phyloP scores from a whole-genome alignment of 2,888 invertebrate genomes.

The Hydropsyche betteni region DNA sequence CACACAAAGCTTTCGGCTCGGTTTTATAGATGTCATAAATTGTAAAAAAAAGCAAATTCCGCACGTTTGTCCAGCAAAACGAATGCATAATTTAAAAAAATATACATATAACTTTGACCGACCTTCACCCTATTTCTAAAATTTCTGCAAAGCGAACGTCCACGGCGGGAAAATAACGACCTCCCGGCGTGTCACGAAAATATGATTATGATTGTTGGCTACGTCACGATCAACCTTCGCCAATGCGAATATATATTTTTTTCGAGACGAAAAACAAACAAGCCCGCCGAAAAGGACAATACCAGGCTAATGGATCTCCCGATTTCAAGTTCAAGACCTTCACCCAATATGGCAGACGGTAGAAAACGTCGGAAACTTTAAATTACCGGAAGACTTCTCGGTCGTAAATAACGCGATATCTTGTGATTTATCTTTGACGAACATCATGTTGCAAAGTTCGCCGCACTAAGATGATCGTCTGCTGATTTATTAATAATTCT shows the following conservation, averaged over 20 bases:
- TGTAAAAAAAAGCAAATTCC: too few species aligned
- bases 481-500: neutral
- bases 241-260: neutral
- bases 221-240: conserved; percentile 4
- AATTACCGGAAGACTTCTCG: neutral
- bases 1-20: too few species aligned
- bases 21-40: too few species aligned
- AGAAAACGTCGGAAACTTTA: neutral
- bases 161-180: conserved; percentile 7
- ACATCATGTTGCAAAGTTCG: neutral
- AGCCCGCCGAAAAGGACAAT: neutral
- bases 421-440: conserved; percentile 10
- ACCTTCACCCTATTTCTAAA: conserved; percentile 14
- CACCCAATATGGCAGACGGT: conserved; percentile 2
- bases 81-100: too few species aligned
- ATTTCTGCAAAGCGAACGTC: conserved; percentile 20
- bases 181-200: conserved; percentile 19
- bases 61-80: too few species aligned
- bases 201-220: neutral
- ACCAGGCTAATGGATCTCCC: too few species aligned
- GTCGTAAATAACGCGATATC: neutral
- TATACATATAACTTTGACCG: neutral
- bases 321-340: conserved; percentile 26
- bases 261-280: conserved; percentile 7
- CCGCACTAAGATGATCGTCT: neutral